Conservation (phyloP, 2,797 vertebrate species). For the Esox lucius region DNA sequence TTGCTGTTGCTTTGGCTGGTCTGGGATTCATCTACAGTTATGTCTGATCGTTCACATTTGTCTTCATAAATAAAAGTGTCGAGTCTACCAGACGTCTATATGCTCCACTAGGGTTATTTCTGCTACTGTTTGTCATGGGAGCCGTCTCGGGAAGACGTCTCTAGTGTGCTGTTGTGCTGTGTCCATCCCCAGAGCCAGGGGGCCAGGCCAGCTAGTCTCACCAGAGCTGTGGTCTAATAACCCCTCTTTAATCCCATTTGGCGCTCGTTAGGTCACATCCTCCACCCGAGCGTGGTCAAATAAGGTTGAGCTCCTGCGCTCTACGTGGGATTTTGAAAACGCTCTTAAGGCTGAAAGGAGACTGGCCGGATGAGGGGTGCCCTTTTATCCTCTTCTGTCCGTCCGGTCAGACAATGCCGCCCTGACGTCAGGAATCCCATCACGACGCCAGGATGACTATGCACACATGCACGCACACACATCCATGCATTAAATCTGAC, state of each 20-base stretch:
- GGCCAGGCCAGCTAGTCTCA: slow-evolving; percentile 14
- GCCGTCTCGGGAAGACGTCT: not conserved
- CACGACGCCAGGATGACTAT: not conserved
- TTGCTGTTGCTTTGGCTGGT: not conserved
- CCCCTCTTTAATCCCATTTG: slow-evolving; percentile 50
- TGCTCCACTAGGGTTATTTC: not conserved
- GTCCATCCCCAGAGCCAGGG: slow-evolving; percentile 22
- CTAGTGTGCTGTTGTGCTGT: slow-evolving; percentile 8
- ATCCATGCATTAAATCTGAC: not conserved
- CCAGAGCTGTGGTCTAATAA: slow-evolving; percentile 40
- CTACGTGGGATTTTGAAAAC: slow-evolving; percentile 33
- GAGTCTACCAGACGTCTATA: not conserved
- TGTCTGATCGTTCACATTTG: not conserved
- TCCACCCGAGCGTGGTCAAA: slow-evolving; percentile 41
- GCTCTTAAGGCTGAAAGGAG: slow-evolving; percentile 26
- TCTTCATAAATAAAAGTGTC: not conserved
- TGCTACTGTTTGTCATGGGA: not conserved
- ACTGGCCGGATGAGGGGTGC: slow-evolving; percentile 8
- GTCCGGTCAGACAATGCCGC: slow-evolving; percentile 24
- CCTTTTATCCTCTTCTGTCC: slow-evolving; percentile 5
- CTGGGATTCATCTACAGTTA: not conserved
- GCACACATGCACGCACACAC: not conserved
- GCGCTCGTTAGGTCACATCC: slow-evolving; percentile 55
- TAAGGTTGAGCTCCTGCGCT: slow-evolving; percentile 39
- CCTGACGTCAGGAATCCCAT: not conserved